Conservation (phyloP, 2,797 vertebrate species). For the Vireo griseus region DNA sequence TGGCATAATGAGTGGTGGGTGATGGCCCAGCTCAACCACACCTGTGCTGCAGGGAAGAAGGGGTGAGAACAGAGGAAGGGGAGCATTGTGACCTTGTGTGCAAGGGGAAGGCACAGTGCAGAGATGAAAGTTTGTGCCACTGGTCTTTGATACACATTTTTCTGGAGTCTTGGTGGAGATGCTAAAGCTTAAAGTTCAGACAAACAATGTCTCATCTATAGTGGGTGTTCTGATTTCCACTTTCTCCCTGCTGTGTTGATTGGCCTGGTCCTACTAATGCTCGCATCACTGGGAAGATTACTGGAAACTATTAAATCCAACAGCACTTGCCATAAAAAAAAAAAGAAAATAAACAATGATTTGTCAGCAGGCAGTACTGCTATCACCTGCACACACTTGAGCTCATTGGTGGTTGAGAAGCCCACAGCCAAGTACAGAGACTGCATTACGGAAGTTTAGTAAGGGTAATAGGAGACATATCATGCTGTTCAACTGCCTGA, state of each 20-base stretch:
- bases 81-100: neutral
- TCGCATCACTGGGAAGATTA: neutral
- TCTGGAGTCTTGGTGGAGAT: neutral
- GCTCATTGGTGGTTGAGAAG: neutral
- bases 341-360: neutral
- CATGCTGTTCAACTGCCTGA: neutral
- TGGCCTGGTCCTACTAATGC: neutral
- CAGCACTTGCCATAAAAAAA: neutral
- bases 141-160: neutral
- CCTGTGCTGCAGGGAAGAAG: neutral
- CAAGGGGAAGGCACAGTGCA: accelerated
- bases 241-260: neutral
- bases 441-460: neutral
- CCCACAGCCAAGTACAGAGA: neutral
- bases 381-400: accelerated
- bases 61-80: accelerated
- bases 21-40: neutral
- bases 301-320: neutral
- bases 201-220: neutral
- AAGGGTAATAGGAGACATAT: neutral
- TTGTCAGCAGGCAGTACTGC: neutral
- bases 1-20: accelerated
- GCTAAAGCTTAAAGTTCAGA: neutral
- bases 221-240: neutral
- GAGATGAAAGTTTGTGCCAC: neutral